Evolutionary conservation across 2,888 invertebrate genomes (phyloP).

Genomic region (Oligia latruncula): DNA sequence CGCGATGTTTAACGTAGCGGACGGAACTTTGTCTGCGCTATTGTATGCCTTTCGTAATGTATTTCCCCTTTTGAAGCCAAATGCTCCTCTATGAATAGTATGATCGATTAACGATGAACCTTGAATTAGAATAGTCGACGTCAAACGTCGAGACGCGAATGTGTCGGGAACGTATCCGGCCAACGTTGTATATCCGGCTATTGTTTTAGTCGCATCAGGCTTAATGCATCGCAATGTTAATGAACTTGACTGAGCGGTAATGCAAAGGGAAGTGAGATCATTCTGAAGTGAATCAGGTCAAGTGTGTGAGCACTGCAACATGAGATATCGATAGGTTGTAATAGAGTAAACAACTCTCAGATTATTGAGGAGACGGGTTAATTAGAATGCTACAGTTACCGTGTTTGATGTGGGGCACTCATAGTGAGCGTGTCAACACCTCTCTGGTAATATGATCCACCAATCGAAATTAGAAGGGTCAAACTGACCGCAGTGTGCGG

Average conservation of each 20-base stretch:
- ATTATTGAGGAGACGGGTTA: slow-evolving; percentile 75
- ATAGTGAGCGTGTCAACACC: slow-evolving; percentile 81
- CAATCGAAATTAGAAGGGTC: slow-evolving; percentile 81
- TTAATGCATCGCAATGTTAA: slow-evolving; percentile 76
- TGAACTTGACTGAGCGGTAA: slow-evolving; percentile 61
- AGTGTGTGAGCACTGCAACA: slow-evolving; percentile 65
- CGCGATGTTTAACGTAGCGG: slow-evolving; percentile 84
- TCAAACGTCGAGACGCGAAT: slow-evolving; percentile 79
- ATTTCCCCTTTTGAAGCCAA: slow-evolving; percentile 52
- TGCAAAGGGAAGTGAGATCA: slow-evolving; percentile 61
- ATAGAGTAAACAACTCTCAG: slow-evolving; percentile 73
- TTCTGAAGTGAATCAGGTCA: slow-evolving; percentile 62
- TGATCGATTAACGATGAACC: slow-evolving; percentile 70
- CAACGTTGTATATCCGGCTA: slow-evolving; percentile 81
- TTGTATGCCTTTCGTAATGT: slow-evolving; percentile 61
- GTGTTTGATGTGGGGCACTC: slow-evolving; percentile 81
- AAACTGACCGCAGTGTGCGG: slow-evolving; percentile 81
- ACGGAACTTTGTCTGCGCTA: slow-evolving; percentile 80
- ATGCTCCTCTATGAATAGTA: slow-evolving; percentile 26
- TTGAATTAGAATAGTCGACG: slow-evolving; percentile 79
- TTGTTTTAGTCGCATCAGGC: slow-evolving; percentile 75
- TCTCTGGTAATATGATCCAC: slow-evolving; percentile 83
- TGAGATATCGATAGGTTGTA: slow-evolving; percentile 65
- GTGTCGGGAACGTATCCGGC: slow-evolving; percentile 82
- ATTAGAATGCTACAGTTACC: slow-evolving; percentile 80